Base-by-base conservation (phyloP, 2,888 invertebrate species). In the Rhingia rostrata region DNA sequence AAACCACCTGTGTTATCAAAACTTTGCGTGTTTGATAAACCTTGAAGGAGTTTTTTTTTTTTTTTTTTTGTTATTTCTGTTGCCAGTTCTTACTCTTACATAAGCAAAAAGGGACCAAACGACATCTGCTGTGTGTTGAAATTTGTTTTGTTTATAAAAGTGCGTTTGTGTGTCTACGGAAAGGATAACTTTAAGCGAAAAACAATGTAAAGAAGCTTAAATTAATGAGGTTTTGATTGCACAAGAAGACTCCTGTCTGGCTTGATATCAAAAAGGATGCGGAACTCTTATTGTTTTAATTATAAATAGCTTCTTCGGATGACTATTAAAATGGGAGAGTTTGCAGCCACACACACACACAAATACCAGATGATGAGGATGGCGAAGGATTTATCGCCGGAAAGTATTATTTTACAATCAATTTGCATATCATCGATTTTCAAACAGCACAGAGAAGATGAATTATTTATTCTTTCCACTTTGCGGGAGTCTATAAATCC, bases 341-440 rank as follows among this genome's bases (percentile, higher is more conserved):
- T n/a, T 22, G 4, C 22, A 22, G 22, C 22, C 22, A 22, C 22
- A 22, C 22, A 22, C 22, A 22, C 22, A 22, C 22, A 22, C 22
- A 22, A 22, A 22, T 22, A 22, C 0, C 43, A 12, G 30, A 4
- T n/a, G 32, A 33, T 32, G 33, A 32, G 3, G 41, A 66, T 7
- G 43, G 12, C 33, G 33, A 45, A 4, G 53, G 33, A 41, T 39
- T 22, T 14, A 33, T 4, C 33, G 12, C 35, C 45, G 33, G 0
- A 1, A 39, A 61, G 53, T 58, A 58, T 63, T 22, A 39, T 66
- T 72, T 79, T 66, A 45, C 53, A 53, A 66, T 72, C 58, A 72
- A 78, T 79, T 72, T 64, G 64, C 47, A 79, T 66, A 45, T 64
- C 53, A 79, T 79, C 51, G 78, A 79, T 72, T 72, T 64, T 14